These are phyloP conservation scores for Chymomyza costata DNA, from an alignment of 1,140 invertebrate species.

Conservation along the genomic window DNA sequence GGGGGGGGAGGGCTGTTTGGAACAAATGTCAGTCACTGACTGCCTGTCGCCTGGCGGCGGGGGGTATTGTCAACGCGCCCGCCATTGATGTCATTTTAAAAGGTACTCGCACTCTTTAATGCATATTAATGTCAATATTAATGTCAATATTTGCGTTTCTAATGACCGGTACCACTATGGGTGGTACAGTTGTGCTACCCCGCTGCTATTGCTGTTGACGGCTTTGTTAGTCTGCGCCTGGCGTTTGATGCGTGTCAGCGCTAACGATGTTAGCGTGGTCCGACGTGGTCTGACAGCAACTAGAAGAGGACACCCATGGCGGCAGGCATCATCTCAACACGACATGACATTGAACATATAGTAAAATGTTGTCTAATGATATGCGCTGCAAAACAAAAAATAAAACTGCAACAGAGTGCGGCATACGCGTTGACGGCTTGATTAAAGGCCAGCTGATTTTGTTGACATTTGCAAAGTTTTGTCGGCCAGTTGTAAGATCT, in stretches of 20 bases:
- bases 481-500: conserved; percentile 31
- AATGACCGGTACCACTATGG: conserved; percentile 42
- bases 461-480: conserved; percentile 67
- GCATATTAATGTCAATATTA: conserved; percentile 72
- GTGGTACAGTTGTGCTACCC: no score
- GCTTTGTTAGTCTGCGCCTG: conserved; percentile 50
- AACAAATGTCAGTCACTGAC: conserved; percentile 2
- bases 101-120: conserved; percentile 56
- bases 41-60: conserved; percentile 16
- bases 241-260: conserved; percentile 50
- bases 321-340: no score
- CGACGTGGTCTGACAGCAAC: no score
- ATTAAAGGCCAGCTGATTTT: conserved; percentile 59
- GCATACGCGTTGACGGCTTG: no score
- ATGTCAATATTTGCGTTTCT: conserved; percentile 67
- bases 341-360: conserved; percentile 53
- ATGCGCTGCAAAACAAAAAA: no score
- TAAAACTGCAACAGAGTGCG: neutral
- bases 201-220: conserved; percentile 33
- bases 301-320: no score
- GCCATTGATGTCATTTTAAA: conserved; percentile 66
- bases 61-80: conserved; percentile 34
- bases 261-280: conserved; percentile 31
- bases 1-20: no score
- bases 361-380: conserved; percentile 30